phyloP scores from a whole-genome alignment of 2,888 invertebrate species.

The Mesorhabditis belari region DNA sequence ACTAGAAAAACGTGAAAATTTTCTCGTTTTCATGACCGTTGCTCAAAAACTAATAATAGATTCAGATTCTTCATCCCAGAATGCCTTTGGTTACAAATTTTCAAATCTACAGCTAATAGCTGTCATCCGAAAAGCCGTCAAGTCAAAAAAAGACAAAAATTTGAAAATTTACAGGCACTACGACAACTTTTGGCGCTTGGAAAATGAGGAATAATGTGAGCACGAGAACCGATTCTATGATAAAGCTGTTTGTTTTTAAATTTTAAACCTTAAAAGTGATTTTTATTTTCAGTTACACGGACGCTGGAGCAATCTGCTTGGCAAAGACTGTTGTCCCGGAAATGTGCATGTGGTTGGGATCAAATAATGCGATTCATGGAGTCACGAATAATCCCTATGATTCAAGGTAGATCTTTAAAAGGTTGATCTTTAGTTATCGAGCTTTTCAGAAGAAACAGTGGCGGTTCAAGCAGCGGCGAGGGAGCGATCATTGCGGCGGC shows the following conservation, averaged over 20 bases:
- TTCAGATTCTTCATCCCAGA: no score
- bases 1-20: no score
- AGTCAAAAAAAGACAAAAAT: no score
- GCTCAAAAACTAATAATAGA: no score
- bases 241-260: no score
- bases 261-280: background rate
- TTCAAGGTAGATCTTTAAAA: no score
- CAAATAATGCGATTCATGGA: background rate
- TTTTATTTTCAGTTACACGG: background rate
- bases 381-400: background rate
- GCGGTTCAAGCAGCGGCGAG: background rate
- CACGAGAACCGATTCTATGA: background rate
- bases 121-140: no score
- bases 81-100: no score
- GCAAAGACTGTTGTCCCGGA: background rate
- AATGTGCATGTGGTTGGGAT: background rate
- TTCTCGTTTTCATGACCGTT: no score
- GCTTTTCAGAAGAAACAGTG: background rate
- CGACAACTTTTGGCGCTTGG: background rate
- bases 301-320: background rate
- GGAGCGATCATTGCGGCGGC: background rate
- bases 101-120: no score
- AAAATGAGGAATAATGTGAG: background rate
- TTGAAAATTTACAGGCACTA: background rate
- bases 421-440: no score